Evolutionary conservation across 2,888 invertebrate genomes (phyloP).

Genomic region (Pecten maximus): DNA sequence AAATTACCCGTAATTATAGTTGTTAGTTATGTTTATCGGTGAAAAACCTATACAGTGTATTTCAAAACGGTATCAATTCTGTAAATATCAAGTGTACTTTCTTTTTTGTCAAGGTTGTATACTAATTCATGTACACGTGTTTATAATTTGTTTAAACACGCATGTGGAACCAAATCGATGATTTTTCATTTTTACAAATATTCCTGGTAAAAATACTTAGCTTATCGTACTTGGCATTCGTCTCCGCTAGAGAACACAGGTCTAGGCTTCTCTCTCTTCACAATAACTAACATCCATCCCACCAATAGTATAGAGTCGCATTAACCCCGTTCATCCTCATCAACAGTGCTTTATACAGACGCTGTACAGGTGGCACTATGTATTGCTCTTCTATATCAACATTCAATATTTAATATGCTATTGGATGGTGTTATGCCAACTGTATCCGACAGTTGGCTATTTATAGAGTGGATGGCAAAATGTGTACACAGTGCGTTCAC

Average conservation of each 20-base stretch:
- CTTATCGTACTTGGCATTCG: too few species aligned
- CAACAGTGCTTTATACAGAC: too few species aligned
- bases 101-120: not conserved
- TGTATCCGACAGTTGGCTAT: not conserved
- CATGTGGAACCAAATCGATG: not conserved
- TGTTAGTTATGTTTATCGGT: not conserved
- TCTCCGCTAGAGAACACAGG: too few species aligned
- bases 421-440: not conserved
- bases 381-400: not conserved
- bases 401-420: not conserved
- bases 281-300: too few species aligned
- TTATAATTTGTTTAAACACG: not conserved
- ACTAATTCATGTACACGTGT: not conserved
- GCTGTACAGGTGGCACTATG: too few species aligned
- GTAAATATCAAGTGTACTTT: not conserved
- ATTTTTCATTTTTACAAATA: too few species aligned
- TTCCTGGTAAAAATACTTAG: too few species aligned
- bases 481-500: too few species aligned
- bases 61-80: not conserved
- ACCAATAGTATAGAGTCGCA: too few species aligned
- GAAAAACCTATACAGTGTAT: not conserved
- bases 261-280: too few species aligned
- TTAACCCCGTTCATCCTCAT: too few species aligned
- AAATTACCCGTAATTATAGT: not conserved
- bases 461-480: too few species aligned